A percentile compares a stretch with the other conserved stretches of the same genome.
Conservation (phyloP, 2,888 invertebrate species). For the Sarcophaga subvicina region DNA sequence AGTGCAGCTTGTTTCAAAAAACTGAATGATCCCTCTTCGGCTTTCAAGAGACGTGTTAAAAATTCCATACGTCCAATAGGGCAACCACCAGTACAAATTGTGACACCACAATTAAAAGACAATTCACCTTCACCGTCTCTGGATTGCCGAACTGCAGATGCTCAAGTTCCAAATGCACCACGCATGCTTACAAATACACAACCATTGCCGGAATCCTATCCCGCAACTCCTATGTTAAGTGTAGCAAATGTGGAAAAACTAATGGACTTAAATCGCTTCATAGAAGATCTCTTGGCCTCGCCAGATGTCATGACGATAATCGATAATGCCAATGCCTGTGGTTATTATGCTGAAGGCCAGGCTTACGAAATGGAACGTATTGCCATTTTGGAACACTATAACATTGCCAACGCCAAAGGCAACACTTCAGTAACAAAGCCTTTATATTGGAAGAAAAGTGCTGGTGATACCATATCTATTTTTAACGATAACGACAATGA, state of each 20-base stretch:
- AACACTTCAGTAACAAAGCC: conserved; percentile 38
- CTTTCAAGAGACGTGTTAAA: conserved; percentile 41
- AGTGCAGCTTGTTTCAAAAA: conserved; percentile 40
- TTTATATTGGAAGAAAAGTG: conserved; percentile 58
- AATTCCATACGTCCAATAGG: conserved; percentile 25
- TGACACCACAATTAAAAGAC: conserved; percentile 50
- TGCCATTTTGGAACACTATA: conserved; percentile 59
- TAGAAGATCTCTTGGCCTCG: conserved; percentile 51
- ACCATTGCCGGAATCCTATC: conserved; percentile 49
- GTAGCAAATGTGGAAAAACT: conserved; percentile 59
- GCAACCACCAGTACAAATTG: conserved; percentile 54
- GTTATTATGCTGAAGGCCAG: conserved; percentile 53
- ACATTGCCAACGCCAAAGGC: conserved; percentile 56
- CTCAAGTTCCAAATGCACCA: conserved; percentile 10
- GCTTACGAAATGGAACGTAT: conserved; percentile 60
- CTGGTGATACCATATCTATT: conserved; percentile 50
- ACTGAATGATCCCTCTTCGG: conserved; percentile 26
- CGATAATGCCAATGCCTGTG: conserved; percentile 58
- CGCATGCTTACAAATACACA: conserved; percentile 19
- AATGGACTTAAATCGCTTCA: conserved; percentile 58
- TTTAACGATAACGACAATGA: conserved; percentile 59
- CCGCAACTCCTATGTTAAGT: conserved; percentile 57
- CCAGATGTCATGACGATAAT: conserved; percentile 54
- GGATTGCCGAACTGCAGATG: conserved; percentile 25
- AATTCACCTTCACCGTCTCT: conserved; percentile 4